Conservation (phyloP, 2,888 invertebrate species). For the Hyles lineata region DNA sequence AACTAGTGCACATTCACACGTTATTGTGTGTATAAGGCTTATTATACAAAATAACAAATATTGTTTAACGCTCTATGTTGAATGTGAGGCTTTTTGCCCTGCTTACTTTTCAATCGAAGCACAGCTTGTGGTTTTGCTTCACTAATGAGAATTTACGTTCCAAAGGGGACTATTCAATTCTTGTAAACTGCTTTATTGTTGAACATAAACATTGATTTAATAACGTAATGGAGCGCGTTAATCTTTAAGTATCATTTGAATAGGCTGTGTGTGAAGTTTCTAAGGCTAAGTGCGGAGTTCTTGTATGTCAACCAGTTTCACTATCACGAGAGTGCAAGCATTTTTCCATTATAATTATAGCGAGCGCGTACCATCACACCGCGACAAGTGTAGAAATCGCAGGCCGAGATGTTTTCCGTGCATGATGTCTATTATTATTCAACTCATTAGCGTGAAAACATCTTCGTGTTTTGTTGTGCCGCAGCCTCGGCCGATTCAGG, state of each 20-base stretch:
- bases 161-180: not conserved
- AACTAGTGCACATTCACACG: conserved; percentile 78
- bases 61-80: conserved; percentile 22
- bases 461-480: conserved; percentile 53
- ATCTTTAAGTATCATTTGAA: conserved; percentile 22
- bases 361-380: conserved; percentile 39
- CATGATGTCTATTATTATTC: conserved; percentile 55
- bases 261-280: conserved; percentile 1
- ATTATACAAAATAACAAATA: conserved; percentile 27
- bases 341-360: conserved; percentile 41
- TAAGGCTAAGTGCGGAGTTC: not conserved
- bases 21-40: conserved; percentile 44
- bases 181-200: not conserved
- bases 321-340: conserved; percentile 48
- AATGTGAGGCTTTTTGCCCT: conserved; percentile 32
- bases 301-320: conserved; percentile 45
- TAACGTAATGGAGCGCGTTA: not conserved
- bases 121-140: conserved; percentile 28
- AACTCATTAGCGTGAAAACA: conserved; percentile 66
- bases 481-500: conserved; percentile 37
- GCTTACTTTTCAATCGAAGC: conserved; percentile 28
- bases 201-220: not conserved
- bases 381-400: conserved; percentile 57
- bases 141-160: not conserved
- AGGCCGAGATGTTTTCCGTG: conserved; percentile 51